Base-by-base conservation (phyloP, 2,113 vertebrate genomes). In the Pachyramphus minor region DNA sequence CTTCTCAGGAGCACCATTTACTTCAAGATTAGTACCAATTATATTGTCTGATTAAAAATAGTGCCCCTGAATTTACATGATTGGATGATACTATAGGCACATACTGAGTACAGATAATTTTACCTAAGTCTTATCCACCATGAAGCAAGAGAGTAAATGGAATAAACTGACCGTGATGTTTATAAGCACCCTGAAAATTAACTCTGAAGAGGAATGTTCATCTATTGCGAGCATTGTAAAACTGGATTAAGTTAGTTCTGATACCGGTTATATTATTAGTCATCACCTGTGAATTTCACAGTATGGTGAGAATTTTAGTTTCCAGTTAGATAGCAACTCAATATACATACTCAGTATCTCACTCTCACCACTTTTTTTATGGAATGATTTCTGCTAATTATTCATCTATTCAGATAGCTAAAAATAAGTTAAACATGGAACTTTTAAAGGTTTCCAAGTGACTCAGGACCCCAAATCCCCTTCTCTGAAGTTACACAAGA, bases 1-100 rank as follows among this genome's bases (percentile, higher is more conserved):
- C 76, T 96, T 93, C 93, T 96, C 75, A 85, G 82, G 27, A 94
- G 75, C 84, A 74, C 84, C 85, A 84, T 97, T 96, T 96, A 96
- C 86, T 94, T 89, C 91, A 95, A 95, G 80, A 95, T 93, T 96
- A 95, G 84, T 74, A 87, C 85, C 95, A 95, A 96, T 96, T 97
- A 95, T 87, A 92, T 95, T 95, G 77, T 93, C 93, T 97, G 96
- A 96, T 95, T 95, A 97, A 97, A 96, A 96, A 97, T 49, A 94
- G 93, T 97, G 79, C 52, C 95, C 95, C 85, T 84, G 73, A 96
- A 94, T 96, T 95, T 96, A 95, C 92, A 90, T 95, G 95, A 97
- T 88, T 96, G 83, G 93, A 95, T 92, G 76, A 94, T 69, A 88
- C 87, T 74, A 85, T 83, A 88, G 79, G 72, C 73, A 95, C 35